A percentile compares a stretch with the other conserved stretches of the same genome.
Conservation (phyloP, 2,797 vertebrate species). For the Phaenicophaeus curvirostris region DNA sequence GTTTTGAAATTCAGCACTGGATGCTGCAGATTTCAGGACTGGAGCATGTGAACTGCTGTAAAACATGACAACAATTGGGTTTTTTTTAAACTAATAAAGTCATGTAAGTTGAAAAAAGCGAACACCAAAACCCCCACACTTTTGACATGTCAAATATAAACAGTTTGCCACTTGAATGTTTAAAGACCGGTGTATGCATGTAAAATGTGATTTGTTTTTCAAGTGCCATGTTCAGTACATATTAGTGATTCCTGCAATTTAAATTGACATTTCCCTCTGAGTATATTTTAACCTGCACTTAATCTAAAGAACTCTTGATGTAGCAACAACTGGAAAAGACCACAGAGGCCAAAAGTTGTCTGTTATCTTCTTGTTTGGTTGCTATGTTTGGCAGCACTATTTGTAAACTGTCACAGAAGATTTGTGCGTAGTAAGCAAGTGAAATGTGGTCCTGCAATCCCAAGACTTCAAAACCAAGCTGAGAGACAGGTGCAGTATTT, state of each 20-base stretch:
- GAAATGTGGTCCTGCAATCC: neutral
- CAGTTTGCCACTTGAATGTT: neutral
- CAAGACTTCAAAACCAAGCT: neutral
- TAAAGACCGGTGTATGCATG: neutral
- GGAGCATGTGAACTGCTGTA: neutral
- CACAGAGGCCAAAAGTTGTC: neutral
- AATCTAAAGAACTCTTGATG: neutral
- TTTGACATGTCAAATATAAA: neutral
- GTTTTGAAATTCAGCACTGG: neutral
- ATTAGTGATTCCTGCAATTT: constrained; percentile 8
- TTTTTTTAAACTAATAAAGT: neutral
- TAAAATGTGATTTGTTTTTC: constrained; percentile 36
- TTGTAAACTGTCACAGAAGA: neutral
- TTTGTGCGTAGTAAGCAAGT: neutral
- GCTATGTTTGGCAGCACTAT: neutral
- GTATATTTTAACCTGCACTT: neutral
- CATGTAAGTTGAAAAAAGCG: neutral
- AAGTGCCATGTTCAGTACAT: neutral
- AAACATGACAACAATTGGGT: neutral
- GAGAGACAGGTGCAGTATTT: neutral
- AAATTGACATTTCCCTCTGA: neutral
- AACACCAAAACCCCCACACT: neutral
- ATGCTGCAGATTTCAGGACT: neutral
- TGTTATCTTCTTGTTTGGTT: neutral
- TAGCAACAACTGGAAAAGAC: neutral